phyloP scores from a whole-genome alignment of 1,140 invertebrate species.

The Rhopalosiphum padi region DNA sequence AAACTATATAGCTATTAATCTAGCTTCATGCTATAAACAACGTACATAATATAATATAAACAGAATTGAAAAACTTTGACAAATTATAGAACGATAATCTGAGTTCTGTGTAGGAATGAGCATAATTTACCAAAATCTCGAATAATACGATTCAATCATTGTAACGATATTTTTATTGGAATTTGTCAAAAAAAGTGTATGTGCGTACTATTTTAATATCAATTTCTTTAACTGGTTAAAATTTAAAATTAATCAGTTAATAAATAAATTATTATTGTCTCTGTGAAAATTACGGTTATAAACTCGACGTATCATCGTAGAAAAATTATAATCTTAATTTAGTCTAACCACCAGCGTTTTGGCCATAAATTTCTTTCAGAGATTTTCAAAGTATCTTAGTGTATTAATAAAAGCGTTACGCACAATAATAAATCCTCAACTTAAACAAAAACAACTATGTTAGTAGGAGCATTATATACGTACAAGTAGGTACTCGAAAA shows the following conservation, averaged over 20 bases:
- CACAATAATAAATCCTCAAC: neutral
- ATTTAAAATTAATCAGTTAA: neutral
- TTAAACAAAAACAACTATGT: neutral
- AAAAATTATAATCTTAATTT: neutral
- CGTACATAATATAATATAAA: too few relatives aligned
- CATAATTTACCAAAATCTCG: neutral
- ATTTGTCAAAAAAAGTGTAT: neutral
- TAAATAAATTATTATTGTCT: neutral
- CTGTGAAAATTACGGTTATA: neutral
- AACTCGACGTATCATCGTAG: neutral
- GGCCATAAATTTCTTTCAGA: neutral
- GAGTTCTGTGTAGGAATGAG: too few relatives aligned
- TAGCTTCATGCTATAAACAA: too few relatives aligned
- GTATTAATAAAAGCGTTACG: neutral
- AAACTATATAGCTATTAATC: too few relatives aligned
- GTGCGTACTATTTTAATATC: too few relatives aligned
- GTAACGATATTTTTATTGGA: neutral
- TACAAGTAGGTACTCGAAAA: neutral
- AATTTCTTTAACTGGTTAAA: neutral
- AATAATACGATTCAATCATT: neutral
- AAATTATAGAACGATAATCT: too few relatives aligned
- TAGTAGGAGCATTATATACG: neutral
- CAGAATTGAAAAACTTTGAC: too few relatives aligned
- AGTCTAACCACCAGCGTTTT: neutral
- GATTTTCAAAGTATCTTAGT: neutral